Percentiles rank a stretch among this genome's conserved stretches.
Conservation (phyloP, 1,140 invertebrate species). For the Trichonephila clavata region DNA sequence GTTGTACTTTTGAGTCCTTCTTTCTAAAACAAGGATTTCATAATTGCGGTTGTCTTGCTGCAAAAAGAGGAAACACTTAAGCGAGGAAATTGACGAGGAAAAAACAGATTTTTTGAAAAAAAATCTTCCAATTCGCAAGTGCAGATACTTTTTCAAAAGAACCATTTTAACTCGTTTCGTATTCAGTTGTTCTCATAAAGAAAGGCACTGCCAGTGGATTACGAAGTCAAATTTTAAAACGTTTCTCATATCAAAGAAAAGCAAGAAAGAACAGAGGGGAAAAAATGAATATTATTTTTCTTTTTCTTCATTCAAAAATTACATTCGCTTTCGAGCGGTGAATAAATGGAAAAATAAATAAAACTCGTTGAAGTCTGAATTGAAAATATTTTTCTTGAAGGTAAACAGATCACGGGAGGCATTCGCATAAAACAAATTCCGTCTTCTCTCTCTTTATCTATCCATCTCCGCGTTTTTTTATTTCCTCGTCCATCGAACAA, state of each 20-base stretch:
- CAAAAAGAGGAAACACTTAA: background rate
- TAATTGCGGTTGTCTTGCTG: background rate
- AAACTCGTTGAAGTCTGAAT: slow-evolving; percentile 25
- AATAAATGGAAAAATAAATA: slow-evolving; percentile 12
- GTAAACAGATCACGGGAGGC: background rate
- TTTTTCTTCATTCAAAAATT: background rate
- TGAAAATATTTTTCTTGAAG: slow-evolving; percentile 11
- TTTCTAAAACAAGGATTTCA: background rate
- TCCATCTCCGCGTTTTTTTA: background rate
- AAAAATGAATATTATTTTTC: background rate
- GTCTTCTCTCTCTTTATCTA: background rate
- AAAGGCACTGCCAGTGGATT: background rate
- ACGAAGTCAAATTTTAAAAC: slow-evolving; percentile 31
- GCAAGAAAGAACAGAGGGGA: background rate
- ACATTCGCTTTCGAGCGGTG: background rate
- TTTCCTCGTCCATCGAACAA: background rate
- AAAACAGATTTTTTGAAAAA: background rate
- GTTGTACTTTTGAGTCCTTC: background rate
- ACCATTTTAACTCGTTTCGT: slow-evolving; percentile 15
- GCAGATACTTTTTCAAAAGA: background rate
- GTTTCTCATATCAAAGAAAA: slow-evolving; percentile 28
- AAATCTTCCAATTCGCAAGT: background rate
- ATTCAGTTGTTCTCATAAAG: background rate
- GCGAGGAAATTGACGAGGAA: background rate
- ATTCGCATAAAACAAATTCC: background rate